Evolutionary conservation across 2,888 invertebrate species (phyloP), one percentile per base, ranked within the genome.

Genomic region (Cephonodes hylas): DNA sequence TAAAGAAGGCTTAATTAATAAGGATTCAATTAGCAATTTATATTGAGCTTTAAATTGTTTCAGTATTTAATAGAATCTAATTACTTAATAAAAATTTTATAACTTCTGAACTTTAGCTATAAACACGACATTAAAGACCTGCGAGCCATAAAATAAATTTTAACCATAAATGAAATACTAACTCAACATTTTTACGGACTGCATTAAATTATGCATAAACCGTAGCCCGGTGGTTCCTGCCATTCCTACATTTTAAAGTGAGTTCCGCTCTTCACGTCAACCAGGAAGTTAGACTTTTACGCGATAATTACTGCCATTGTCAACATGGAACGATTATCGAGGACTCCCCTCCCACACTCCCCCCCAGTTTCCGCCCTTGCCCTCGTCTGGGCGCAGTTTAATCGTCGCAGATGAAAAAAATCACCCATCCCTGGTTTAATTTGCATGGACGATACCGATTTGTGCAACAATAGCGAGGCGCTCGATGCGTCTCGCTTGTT

Each of bases 221-320:
- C n/a, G 3, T 31, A 20, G 22, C 38, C 20, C 18, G n/a, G 25
- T 13, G 25, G 22, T 18, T 25, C 42, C 15, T 48, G 13, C 23
- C 38, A 13, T n/a, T 5, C n/a, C 25, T 23, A 18, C 53, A 42
- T 42, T 60, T 53, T 53, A 53, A 38, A 23, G 25, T n/a, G 48
- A 42, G 42, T 60, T 60, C 60, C 60, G 42, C 48, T 53, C 60
- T 48, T 23, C 42, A n/a, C 42, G 53, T 53, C 53, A 20, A 27
- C 61, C 61, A 66, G 69, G 70, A 75, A 79, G 73, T 74, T 65
- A 64, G 69, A 69, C 71, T 74, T 77, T 73, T 69, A 69, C 71
- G 66, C 70, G 71, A 76, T 81, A 80, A 83, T 84, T 81, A 72
- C 79, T 67, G 67, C 66, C 76, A 81, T 84, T 84, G 84, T 84